Evolutionary conservation across 2,113 vertebrate species (phyloP).

Genomic region (Prionailurus viverrinus): DNA sequence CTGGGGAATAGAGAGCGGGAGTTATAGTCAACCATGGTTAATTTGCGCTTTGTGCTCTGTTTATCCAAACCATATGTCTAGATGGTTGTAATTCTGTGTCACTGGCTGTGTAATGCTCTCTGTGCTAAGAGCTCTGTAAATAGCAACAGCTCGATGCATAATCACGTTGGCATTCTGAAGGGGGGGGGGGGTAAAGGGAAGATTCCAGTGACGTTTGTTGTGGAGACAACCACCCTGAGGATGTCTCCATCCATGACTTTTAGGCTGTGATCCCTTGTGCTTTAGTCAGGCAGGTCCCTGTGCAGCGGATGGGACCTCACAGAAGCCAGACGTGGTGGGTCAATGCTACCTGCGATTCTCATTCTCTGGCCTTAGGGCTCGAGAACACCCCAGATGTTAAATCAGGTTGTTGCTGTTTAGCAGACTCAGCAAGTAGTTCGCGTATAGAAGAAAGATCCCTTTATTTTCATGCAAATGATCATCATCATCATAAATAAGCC

Average conservation of each 20-base stretch:
- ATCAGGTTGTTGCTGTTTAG: background rate
- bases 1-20: conserved; percentile 58
- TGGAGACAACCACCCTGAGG: background rate
- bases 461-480: background rate
- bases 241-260: background rate
- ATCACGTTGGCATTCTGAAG: conserved; percentile 73
- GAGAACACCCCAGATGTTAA: background rate
- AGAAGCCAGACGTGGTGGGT: background rate
- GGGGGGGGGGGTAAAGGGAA: conserved; percentile 46
- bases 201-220: conserved; percentile 62
- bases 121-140: conserved; percentile 79
- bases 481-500: background rate
- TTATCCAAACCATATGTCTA: conserved; percentile 81
- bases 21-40: conserved; percentile 62
- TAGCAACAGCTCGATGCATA: conserved; percentile 77
- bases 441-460: background rate
- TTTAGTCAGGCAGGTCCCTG: background rate
- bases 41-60: conserved; percentile 78
- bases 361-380: background rate
- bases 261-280: background rate
- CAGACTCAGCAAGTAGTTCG: background rate
- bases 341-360: background rate
- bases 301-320: background rate
- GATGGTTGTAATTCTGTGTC: conserved; percentile 82
- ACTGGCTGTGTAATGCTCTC: conserved; percentile 81